Percentiles rank a stretch among this genome's conserved stretches.
phyloP scores from a whole-genome alignment of 2,113 vertebrate species.

The Grus americana region DNA sequence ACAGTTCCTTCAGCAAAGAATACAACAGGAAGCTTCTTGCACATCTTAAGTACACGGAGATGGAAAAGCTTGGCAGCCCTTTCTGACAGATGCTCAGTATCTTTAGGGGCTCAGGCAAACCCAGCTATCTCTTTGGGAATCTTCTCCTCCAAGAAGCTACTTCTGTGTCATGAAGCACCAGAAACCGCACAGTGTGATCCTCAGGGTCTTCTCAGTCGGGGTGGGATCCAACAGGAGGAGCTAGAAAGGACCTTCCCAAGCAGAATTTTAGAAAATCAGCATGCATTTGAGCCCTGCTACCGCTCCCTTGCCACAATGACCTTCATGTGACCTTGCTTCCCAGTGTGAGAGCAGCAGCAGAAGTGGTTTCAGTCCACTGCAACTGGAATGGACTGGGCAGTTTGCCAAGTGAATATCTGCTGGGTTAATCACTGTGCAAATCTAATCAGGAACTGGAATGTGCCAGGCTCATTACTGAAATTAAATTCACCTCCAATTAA shows the following conservation, averaged over 20 bases:
- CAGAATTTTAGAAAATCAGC: not conserved
- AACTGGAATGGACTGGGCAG: constrained; percentile 50
- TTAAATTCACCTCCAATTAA: constrained; percentile 65
- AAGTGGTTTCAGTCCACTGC: constrained; percentile 59
- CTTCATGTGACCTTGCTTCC: constrained; percentile 35
- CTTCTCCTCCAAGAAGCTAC: not conserved
- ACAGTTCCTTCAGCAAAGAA: not conserved
- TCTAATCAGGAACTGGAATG: constrained; percentile 66
- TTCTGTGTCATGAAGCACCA: not conserved
- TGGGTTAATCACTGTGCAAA: constrained; percentile 63
- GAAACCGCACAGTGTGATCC: not conserved
- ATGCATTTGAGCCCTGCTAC: not conserved
- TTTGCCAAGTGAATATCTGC: constrained; percentile 55
- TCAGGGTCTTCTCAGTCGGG: not conserved
- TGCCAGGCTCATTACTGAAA: constrained; percentile 66
- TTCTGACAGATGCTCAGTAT: not conserved
- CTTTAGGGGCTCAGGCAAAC: not conserved
- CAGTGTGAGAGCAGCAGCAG: not conserved
- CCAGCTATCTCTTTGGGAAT: not conserved
- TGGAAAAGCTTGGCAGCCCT: not conserved
- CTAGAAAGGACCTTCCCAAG: not conserved
- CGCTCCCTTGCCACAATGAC: not conserved
- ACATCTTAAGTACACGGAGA: accelerated
- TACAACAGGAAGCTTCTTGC: not conserved
- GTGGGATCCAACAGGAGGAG: not conserved